These are phyloP conservation scores for Luscinia luscinia DNA, from an alignment of 2,797 vertebrate genomes.

Conservation along the genomic window DNA sequence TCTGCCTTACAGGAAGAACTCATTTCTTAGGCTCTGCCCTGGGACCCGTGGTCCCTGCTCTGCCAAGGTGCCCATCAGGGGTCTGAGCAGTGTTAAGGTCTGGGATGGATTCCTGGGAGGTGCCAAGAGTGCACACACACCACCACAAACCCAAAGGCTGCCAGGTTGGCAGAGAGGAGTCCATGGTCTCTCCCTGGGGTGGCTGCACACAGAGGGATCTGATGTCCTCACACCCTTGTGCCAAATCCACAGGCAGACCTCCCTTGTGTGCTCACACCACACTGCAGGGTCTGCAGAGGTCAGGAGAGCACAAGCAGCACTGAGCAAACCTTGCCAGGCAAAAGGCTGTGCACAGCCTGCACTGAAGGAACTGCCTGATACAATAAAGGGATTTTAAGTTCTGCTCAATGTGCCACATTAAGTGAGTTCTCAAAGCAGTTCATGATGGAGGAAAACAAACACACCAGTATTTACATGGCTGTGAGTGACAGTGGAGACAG, in stretches of 20 bases:
- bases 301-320: background rate
- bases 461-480: rapidly evolving
- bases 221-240: rapidly evolving
- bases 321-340: background rate
- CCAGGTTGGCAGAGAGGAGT: background rate
- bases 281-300: background rate
- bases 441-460: background rate
- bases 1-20: background rate
- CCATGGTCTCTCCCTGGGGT: background rate
- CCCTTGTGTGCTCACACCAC: background rate
- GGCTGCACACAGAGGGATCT: background rate
- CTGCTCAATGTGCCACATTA: background rate
- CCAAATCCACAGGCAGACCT: rapidly evolving
- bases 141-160: background rate
- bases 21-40: background rate
- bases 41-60: background rate
- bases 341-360: background rate
- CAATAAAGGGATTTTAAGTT: background rate
- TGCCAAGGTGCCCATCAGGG: rapidly evolving
- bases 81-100: background rate
- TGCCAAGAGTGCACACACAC: rapidly evolving
- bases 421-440: background rate
- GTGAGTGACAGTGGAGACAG: background rate
- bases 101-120: rapidly evolving
- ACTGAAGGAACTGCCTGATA: background rate